Evolutionary conservation across 2,888 invertebrate species (phyloP), one percentile per base, ranked within the genome.

Genomic region (Pristionchus entomophagus): DNA sequence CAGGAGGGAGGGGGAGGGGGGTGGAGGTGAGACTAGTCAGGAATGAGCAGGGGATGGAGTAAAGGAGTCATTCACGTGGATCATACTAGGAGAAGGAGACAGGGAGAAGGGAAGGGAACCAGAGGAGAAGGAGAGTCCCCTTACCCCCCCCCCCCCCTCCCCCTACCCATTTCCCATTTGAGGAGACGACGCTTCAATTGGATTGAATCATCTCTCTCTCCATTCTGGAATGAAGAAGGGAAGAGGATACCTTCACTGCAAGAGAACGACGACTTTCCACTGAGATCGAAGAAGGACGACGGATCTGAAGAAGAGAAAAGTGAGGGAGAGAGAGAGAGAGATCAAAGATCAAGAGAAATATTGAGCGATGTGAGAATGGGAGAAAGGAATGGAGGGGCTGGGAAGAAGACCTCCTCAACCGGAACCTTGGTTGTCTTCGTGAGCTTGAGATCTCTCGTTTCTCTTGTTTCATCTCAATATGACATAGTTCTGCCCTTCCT

Each of bases 11-110:
- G 69, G 62, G 49, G 77, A 77, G 32, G 86, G 49, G 65, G 41
- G 22, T 38, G 84, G 22, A 78, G 69, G 62, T 32, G 22, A 26
- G 59, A 82, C 56, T 38, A 82, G 86, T 49, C 77, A 49, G 45
- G 35, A 82, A 49, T 19, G 53, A 45, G 17, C 32, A 17, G 41
- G 29, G 35, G 59, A 53, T 51, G 41, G n/a, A 56, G 82, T 51
- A 53, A 77, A 19, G 73, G 84, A 84, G 78, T 69, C 45, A 56
- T 81, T 51, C 81, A 56, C 38, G 81, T 38, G 53, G n/a, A 45
- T 45, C 53, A 81, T 35, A n/a, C 26, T 38, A 26, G 22, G 69
- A 84, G 49, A 84, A 49, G 69, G 86, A 73, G 77, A 49, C 62
- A 29, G 29, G 45, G 84, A 26, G 84, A 84, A 49, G 62, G 45